Conservation (phyloP, 1,140 invertebrate genomes). For the Proctacanthus coquilletti region DNA sequence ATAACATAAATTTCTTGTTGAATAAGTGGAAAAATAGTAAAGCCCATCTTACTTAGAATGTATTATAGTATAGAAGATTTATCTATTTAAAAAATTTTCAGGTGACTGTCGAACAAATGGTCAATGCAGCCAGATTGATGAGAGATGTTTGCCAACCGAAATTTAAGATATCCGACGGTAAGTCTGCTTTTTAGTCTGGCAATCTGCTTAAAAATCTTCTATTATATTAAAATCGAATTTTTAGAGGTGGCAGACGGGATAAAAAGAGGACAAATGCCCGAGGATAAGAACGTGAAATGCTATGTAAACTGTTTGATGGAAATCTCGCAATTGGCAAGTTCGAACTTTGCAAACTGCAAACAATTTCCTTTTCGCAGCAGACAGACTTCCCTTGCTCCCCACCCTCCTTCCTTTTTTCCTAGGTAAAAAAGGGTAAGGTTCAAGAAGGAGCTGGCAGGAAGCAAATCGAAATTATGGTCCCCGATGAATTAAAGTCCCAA, state of each 20-base stretch:
- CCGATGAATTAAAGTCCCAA: conserved; percentile 31
- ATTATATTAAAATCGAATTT: conserved; percentile 6
- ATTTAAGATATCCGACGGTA: conserved; percentile 21
- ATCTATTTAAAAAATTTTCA: too few species aligned
- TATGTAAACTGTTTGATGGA: conserved; percentile 36
- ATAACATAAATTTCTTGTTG: too few species aligned
- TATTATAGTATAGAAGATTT: too few species aligned
- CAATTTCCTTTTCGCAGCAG: not conserved
- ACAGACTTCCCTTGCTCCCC: too few species aligned
- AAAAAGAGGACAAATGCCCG: conserved; percentile 29
- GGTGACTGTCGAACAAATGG: conserved; percentile 23
- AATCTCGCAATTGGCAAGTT: conserved; percentile 36
- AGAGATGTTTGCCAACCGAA: conserved; percentile 25
- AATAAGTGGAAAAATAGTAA: too few species aligned
- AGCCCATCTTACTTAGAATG: too few species aligned
- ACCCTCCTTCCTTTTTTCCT: conserved; percentile 7
- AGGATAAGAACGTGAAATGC: conserved; percentile 34
- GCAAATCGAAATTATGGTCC: conserved; percentile 32
- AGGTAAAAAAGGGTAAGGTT: conserved; percentile 35
- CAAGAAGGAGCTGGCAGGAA: conserved; percentile 32
- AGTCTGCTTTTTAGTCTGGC: conserved; percentile 2
- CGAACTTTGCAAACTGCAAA: conserved; percentile 10
- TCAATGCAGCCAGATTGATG: conserved; percentile 18
- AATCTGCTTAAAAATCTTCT: conserved; percentile 2
- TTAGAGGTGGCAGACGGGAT: conserved; percentile 32